Evolutionary conservation across 2,113 vertebrate species (phyloP).

Genomic region (Laticauda colubrina): DNA sequence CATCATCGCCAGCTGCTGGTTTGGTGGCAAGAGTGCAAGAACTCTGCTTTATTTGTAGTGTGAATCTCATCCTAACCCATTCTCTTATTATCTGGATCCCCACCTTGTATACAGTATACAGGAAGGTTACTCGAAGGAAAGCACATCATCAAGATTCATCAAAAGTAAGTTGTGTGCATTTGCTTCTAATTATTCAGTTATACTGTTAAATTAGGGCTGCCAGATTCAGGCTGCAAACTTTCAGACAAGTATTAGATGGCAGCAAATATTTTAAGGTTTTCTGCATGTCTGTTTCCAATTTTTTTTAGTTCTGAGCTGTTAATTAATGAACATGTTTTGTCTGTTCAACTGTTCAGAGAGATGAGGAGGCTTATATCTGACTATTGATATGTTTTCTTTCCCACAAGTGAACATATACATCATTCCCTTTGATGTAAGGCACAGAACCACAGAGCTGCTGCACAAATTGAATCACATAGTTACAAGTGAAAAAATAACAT

Average conservation of each 20-base stretch:
- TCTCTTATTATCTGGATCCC: neutral
- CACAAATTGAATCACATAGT: neutral
- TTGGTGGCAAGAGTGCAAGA: slow-evolving; percentile 72
- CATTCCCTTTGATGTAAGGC: neutral
- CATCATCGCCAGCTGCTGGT: slow-evolving; percentile 71
- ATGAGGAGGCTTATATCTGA: neutral
- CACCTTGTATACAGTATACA: neutral
- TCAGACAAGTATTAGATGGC: neutral
- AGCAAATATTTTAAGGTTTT: neutral
- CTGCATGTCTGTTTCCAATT: neutral
- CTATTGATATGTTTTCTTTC: neutral
- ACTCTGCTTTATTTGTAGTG: slow-evolving; percentile 63
- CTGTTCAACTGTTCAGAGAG: neutral
- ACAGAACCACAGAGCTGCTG: neutral
- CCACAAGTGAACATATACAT: neutral
- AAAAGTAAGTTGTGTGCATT: neutral
- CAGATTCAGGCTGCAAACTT: neutral
- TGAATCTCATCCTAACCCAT: neutral
- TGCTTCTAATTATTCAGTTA: neutral
- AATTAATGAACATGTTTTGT: neutral
- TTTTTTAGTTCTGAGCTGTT: neutral
- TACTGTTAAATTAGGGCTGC: neutral
- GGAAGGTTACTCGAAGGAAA: neutral
- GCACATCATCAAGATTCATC: neutral
- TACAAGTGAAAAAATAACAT: neutral